Evolutionary conservation across 2,797 vertebrate species (phyloP).

Genomic region (Percopsis omiscomaycus): DNA sequence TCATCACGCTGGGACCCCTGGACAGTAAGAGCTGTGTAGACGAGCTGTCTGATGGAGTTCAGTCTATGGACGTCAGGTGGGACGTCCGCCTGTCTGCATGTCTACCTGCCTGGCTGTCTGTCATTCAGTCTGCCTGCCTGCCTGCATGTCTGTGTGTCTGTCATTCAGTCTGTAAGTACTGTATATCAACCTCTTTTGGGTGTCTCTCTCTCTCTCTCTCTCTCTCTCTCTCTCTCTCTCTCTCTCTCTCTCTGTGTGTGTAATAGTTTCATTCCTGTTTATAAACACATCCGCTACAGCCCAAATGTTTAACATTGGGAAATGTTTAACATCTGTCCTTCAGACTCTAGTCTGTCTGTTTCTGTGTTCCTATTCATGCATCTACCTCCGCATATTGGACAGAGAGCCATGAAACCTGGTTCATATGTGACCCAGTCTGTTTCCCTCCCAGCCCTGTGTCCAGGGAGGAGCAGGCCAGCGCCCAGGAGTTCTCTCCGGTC

Average conservation of each 20-base stretch:
- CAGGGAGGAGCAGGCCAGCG: conserved; percentile 92
- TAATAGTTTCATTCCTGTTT: too few species aligned
- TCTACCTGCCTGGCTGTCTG: background rate
- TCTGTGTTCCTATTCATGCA: too few species aligned
- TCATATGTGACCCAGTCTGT: conserved; percentile 42
- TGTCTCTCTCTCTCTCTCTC: background rate
- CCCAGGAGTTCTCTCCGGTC: conserved; percentile 92
- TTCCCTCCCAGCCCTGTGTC: conserved; percentile 87
- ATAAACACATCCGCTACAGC: too few species aligned
- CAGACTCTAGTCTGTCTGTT: background rate
- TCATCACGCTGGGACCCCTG: conserved; percentile 83
- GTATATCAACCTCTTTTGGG: too few species aligned
- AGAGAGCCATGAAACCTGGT: background rate
- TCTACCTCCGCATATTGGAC: background rate
- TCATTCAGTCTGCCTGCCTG: background rate
- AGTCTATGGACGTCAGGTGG: conserved; percentile 98
- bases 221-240: background rate
- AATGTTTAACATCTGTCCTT: too few species aligned
- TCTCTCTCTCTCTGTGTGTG: background rate
- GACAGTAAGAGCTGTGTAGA: conserved; percentile 86
- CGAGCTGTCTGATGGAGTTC: conserved; percentile 92
- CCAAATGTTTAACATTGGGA: too few species aligned
- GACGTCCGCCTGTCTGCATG: conserved; percentile 2
- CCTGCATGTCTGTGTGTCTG: background rate
- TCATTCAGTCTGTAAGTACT: background rate